Conservation (phyloP, 53 echinoderm and acorn worm species). For the Luidia sarsii region DNA sequence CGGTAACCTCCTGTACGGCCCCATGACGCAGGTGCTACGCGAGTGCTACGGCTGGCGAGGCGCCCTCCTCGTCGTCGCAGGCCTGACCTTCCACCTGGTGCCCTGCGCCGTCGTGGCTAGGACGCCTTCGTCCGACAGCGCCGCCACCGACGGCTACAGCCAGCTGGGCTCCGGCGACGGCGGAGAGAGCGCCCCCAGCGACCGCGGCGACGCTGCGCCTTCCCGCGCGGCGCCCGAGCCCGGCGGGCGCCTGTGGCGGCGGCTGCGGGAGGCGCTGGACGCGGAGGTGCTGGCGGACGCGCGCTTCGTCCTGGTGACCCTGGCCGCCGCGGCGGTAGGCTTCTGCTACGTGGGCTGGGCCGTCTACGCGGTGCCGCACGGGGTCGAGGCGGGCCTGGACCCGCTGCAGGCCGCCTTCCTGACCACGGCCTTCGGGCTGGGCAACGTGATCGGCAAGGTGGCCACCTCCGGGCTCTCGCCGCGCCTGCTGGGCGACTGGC, state of each 20-base stretch:
- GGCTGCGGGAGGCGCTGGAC: not conserved
- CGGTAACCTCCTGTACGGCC: constrained; percentile 2
- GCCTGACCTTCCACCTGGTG: not conserved
- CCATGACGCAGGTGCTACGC: not conserved
- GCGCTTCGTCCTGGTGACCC: not conserved
- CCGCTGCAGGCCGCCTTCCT: not conserved
- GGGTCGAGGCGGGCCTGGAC: not conserved
- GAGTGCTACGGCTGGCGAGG: constrained; percentile 8
- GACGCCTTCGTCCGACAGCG: not conserved
- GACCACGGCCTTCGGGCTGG: too few relatives aligned
- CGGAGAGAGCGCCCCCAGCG: too few relatives aligned
- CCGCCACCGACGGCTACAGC: not conserved
- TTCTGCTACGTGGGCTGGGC: not conserved
- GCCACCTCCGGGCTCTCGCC: not conserved
- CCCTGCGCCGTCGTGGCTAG: not conserved
- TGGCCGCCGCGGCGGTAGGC: not conserved
- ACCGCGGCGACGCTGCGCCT: not conserved
- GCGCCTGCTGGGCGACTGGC: not conserved
- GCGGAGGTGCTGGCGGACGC: not conserved
- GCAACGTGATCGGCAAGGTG: not conserved
- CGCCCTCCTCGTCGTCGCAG: not conserved
- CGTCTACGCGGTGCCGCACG: constrained; percentile 4
- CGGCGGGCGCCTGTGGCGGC: not conserved
- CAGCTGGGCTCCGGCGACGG: not conserved
- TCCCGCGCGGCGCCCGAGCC: not conserved